Conservation (phyloP, 2,888 invertebrate species). For the Cordilura impudica region DNA sequence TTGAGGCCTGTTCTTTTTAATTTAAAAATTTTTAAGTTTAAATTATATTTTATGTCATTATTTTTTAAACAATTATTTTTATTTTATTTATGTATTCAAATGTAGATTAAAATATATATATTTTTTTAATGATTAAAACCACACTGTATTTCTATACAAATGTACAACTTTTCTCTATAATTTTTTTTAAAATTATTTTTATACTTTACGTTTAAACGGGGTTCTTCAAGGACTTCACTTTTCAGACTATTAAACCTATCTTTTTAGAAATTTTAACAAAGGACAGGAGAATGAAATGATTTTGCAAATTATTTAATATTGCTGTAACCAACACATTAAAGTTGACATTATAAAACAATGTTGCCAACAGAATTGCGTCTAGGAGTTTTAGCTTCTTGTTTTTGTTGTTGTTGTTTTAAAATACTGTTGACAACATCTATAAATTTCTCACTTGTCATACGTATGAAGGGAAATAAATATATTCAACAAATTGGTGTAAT, state of each 20-base stretch:
- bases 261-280: too few relatives aligned
- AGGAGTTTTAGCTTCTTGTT: background rate
- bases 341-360: background rate
- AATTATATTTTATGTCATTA: background rate
- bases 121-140: slow-evolving; percentile 23
- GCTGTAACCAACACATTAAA: too few relatives aligned
- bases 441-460: too few relatives aligned
- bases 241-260: slow-evolving; percentile 1
- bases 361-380: background rate
- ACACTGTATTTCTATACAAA: slow-evolving; percentile 40
- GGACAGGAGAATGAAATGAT: too few relatives aligned
- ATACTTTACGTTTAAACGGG: slow-evolving; percentile 5
- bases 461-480: too few relatives aligned
- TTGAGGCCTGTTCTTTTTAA: background rate
- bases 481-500: too few relatives aligned
- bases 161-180: background rate
- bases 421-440: too few relatives aligned
- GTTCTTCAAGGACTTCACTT: slow-evolving; percentile 18
- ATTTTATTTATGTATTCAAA: background rate
- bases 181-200: background rate
- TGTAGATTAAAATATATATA: background rate
- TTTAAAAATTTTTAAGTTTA: background rate
- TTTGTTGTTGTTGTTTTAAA: background rate
- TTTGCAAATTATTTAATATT: too few relatives aligned
- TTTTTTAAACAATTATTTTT: background rate